Evolutionary conservation across 2,888 invertebrate genomes (phyloP), one percentile per base, ranked within the genome.

Genomic region (Agrochola lota): DNA sequence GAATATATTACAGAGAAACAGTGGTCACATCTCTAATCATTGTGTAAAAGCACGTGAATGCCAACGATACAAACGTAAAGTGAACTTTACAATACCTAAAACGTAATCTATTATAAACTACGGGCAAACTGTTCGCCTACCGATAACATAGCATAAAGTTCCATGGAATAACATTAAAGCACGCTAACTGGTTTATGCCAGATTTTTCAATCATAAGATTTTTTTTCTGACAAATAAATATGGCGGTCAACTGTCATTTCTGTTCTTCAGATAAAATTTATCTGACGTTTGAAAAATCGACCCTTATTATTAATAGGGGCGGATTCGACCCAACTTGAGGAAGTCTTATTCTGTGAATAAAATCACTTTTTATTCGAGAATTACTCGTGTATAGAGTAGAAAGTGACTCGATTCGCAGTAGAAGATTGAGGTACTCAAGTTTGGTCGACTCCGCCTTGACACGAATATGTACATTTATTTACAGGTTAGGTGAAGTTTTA

Each of bases 11-110:
- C 87, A 88, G 40, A 7, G n/a, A 20, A 52, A 30, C 81, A 88
- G 87, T 70, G 69, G 84, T 72, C 87, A 89, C 88, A 86, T 57
- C 75, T 86, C 81, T 2, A 40, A 71, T 64, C 80, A 73, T 59
- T 77, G 46, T 70, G 80, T 84, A 80, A 88, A 88, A 88, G 88
- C 88, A 88, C 88, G 86, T 88, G 88, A 88, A 88, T 88, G 89
- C 89, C 89, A 80, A 78, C 76, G 75, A 84, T 83, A 80, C 30
- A 76, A 74, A 81, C 74, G 74, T 81, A 81, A 77, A 71, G 64
- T 78, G 52, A 86, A 76, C 70, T 80, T 74, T 78, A 43, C 59
- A 77, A 79, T 82, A 85, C 81, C 79, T 74, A 83, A 85, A 71
- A 71, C 57, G 55, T 75, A 72, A 67, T 52, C 62, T 62, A 63